Evolutionary conservation across 1,140 invertebrate genomes (phyloP), one percentile per base, ranked within the genome.

Genomic region (Bombyx mandarina): DNA sequence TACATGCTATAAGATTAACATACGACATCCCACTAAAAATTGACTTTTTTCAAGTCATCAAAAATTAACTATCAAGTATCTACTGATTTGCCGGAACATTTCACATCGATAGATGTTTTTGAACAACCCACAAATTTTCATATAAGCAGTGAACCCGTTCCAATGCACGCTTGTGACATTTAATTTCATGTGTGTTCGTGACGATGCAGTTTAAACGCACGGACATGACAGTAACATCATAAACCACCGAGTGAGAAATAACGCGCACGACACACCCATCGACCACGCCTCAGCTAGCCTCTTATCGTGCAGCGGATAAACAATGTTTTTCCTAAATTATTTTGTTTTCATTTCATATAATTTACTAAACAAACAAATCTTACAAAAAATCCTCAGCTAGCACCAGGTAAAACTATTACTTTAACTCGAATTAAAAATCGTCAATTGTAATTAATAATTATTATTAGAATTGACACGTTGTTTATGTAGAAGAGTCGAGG

Each of bases 91-190:
- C 0, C 12, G 12, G 12, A 18, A 18, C 12, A 18, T 18, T 62
- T 59, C 48, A 69, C 57, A 63, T 58, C 58, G 42, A 51, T 51
- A 56, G 26, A 49, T 56, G 49, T 49, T 56, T 56, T 56, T 35
- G 46, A 56, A 49, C 54, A 45, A 35, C 4, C 26, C 26, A 35
- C 26, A 35, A 72, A 79, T 51, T 12, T 82, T 79, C 83, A 82
- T 75, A 63, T 71, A 86, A 83, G 83, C 83, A 79, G 83, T 86
- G 83, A 81, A 66, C 75, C 79, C 79, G 58, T 74, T 69, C 71
- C 75, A 71, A 80, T 82, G 79, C 81, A 84, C 78, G 82, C 73
- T 69, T 66, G 81, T 86, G 82, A 75, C 65, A 58, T 61, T 67
- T 66, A 72, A 65, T 55, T 74, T 64, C 71, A 62, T 58, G 72